A percentile compares a stretch with the other conserved stretches of the same genome.
Evolutionary conservation across 2,888 invertebrate species (phyloP).

Genomic region (Chloromyia formosa): DNA sequence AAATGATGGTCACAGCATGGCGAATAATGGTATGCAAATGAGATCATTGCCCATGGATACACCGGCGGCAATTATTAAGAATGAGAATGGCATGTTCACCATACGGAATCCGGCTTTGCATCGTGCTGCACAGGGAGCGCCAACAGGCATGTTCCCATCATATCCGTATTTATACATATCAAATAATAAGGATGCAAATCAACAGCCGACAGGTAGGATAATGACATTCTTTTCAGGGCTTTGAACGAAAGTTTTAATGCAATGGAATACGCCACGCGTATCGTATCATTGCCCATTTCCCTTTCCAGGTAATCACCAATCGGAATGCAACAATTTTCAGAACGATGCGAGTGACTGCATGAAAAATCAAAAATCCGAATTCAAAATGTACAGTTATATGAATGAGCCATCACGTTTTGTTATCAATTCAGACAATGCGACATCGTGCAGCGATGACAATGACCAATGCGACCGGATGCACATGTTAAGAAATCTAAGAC

Average conservation of each 20-base stretch:
- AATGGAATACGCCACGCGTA: too few relatives aligned
- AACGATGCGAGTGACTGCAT: background rate
- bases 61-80: slow-evolving; percentile 74
- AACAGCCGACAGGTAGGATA: background rate
- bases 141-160: background rate
- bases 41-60: slow-evolving; percentile 61
- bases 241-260: too few relatives aligned
- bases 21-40: slow-evolving; percentile 57
- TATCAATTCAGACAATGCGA: background rate
- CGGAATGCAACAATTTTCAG: background rate
- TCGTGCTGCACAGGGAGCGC: background rate
- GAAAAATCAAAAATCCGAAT: background rate
- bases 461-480: background rate
- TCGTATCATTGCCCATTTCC: too few relatives aligned
- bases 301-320: background rate
- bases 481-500: background rate
- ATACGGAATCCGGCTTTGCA: slow-evolving; percentile 75
- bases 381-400: background rate
- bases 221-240: too few relatives aligned
- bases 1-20: slow-evolving; percentile 55
- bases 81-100: slow-evolving; percentile 83
- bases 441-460: background rate
- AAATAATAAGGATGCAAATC: background rate
- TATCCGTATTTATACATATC: slow-evolving; percentile 10
- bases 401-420: background rate